phyloP scores from a whole-genome alignment of 2,797 vertebrate species.

The Sebastolobus alascanus region DNA sequence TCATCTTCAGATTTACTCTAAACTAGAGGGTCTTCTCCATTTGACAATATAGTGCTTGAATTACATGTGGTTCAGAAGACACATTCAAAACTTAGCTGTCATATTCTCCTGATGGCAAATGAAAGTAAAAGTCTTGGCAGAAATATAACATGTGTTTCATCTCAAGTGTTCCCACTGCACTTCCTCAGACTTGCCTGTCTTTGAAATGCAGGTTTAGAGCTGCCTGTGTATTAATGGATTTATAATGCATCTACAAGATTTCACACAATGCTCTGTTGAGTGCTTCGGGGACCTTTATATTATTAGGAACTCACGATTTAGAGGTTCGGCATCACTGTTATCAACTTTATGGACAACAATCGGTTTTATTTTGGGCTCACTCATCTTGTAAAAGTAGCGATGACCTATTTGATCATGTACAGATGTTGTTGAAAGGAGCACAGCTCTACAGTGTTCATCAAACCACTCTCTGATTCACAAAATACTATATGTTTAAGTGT shows the following conservation, averaged over 20 bases:
- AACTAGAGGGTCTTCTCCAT: background rate
- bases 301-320: background rate
- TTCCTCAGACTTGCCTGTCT: background rate
- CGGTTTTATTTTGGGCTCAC: background rate
- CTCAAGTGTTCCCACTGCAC: slow-evolving; percentile 8
- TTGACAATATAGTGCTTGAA: background rate
- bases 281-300: background rate
- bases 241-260: slow-evolving; percentile 6
- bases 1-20: slow-evolving; percentile 24
- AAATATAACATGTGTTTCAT: slow-evolving; percentile 7
- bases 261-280: background rate
- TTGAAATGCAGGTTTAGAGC: slow-evolving; percentile 13
- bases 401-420: background rate
- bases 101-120: background rate
- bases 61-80: background rate
- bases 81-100: background rate
- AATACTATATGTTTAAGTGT: slow-evolving; percentile 14
- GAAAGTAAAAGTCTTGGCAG: background rate
- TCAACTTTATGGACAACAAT: background rate
- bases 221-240: slow-evolving; percentile 2
- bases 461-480: background rate
- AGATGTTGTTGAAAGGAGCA: background rate
- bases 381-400: background rate
- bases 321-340: background rate
- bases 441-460: too few relatives aligned